phyloP scores from a whole-genome alignment of 2,113 vertebrate species.

The Erythrolamprus reginae region DNA sequence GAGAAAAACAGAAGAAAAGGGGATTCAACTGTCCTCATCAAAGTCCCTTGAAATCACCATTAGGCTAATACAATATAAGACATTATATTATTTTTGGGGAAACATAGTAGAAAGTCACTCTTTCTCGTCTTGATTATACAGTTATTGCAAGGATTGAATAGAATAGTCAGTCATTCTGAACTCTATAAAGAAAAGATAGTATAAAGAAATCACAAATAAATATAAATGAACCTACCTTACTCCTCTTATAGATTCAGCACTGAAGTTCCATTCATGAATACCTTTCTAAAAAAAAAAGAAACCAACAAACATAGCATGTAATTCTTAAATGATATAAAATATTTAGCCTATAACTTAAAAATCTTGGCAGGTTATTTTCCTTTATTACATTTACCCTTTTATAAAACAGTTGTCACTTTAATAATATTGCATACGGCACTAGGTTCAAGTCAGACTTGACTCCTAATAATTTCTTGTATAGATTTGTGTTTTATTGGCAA shows the following conservation, averaged over 20 bases:
- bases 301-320: neutral
- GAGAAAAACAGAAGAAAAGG: neutral
- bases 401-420: neutral
- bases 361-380: neutral
- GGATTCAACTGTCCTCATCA: neutral
- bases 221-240: conserved; percentile 67
- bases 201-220: neutral
- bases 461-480: neutral
- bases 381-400: neutral
- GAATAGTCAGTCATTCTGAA: neutral
- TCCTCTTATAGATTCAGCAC: conserved; percentile 84
- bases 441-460: neutral
- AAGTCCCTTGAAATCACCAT: neutral
- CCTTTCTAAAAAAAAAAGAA: conserved; percentile 78
- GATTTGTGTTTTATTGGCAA: neutral
- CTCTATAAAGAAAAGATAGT: too few relatives aligned
- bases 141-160: neutral
- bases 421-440: neutral
- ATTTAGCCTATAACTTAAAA: conserved; percentile 1
- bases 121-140: neutral
- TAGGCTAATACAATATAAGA: neutral
- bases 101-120: too few relatives aligned
- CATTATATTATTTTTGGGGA: too few relatives aligned
- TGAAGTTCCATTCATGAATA: conserved; percentile 97
- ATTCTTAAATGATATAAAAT: neutral